phyloP scores from a whole-genome alignment of 2,113 vertebrate genomes.

The Cinclus mexicanus region DNA sequence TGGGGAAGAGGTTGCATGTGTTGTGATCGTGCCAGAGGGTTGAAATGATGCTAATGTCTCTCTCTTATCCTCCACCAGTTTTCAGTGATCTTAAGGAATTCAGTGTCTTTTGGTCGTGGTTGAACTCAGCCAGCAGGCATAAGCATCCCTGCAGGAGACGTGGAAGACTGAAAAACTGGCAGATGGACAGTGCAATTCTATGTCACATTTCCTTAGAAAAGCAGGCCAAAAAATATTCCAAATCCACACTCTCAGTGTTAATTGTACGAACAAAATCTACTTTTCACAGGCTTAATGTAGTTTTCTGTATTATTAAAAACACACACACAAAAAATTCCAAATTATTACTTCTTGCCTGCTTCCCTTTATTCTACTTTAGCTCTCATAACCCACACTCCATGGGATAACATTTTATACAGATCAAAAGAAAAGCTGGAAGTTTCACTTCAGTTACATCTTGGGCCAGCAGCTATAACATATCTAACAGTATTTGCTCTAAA shows the following conservation, averaged over 20 bases:
- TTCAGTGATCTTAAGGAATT: neutral
- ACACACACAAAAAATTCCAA: neutral
- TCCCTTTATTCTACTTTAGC: neutral
- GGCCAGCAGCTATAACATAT: neutral
- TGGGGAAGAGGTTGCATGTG: neutral
- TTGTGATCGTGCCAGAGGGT: neutral
- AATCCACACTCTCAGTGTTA: neutral
- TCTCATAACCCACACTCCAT: neutral
- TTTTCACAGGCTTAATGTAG: neutral
- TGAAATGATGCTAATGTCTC: neutral
- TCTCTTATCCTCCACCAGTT: neutral
- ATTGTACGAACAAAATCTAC: neutral
- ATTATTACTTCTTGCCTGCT: neutral
- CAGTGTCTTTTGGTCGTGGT: neutral
- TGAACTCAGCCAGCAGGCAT: neutral
- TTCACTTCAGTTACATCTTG: neutral
- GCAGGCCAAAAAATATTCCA: neutral
- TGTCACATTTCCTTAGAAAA: neutral
- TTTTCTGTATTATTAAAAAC: neutral
- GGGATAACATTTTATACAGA: neutral
- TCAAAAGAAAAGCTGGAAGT: neutral
- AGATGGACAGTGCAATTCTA: neutral
- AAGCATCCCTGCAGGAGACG: neutral
- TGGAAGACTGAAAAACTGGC: neutral
- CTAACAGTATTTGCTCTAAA: neutral